Evolutionary conservation across 2,888 invertebrate species (phyloP), one percentile per base, ranked within the genome.

Genomic region (Drosophila ezoana): DNA sequence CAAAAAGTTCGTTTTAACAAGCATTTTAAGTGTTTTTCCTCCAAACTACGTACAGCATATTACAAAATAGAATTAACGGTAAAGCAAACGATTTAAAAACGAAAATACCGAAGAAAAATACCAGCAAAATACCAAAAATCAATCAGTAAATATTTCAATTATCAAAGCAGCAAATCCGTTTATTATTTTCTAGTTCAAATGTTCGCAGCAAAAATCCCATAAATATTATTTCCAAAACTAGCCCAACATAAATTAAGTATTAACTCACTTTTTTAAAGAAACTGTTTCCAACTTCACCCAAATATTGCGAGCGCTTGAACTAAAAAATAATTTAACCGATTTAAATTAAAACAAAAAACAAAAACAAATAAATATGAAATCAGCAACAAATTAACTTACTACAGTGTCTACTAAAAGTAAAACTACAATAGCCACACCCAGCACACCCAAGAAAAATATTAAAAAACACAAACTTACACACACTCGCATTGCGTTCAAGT

Each of bases 1-100:
- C 53, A 59, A 67, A 62, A 64, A 47, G 71, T 76, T 83, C 85
- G 81, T 89, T 87, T 81, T 69, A 86, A 73, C 83, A 83, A 81
- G 65, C 81, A 89, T 84, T 88, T 89, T 86, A 89, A 89, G 89
- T 89, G 89, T 89, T 89, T 89, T 79, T 88, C 88, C 85, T 85
- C 66, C 84, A 86, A 81, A 87, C 83, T 88, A 87, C 85, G 87
- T 87, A 84, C 87, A 84, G 72, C 82, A 84, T 85, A 87, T 84
- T 80, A 77, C 59, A 87, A 87, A 87, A 87, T 86, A 85, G 83
- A 66, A 87, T 71, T 71, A 71, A 87, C 72, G 49, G 75, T 83
- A 76, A 86, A 77, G 77, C 74, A 75, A 80, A 67, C 75, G 58
- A 64, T 60, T 60, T 44, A 40, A 57, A 54, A 23, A 23, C 10